Evolutionary conservation across 1,140 invertebrate genomes (phyloP).

Genomic region (Anoplophora glabripennis): DNA sequence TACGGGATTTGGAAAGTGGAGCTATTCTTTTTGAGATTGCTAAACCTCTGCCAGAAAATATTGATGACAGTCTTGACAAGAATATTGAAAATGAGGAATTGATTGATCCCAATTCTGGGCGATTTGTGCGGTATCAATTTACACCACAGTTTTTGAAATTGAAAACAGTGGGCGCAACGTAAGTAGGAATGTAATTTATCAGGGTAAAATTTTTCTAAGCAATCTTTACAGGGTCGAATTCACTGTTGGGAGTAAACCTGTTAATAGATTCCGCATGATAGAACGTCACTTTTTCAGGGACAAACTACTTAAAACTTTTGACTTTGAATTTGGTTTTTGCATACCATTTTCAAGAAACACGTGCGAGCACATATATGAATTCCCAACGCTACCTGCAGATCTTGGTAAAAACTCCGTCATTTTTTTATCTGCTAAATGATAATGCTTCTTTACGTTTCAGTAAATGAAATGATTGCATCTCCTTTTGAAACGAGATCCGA

Average conservation of each 20-base stretch:
- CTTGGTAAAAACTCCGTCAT: constrained; percentile 63
- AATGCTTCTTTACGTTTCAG: constrained; percentile 57
- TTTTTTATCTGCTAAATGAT: not conserved
- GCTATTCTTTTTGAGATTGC: constrained; percentile 95
- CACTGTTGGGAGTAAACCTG: constrained; percentile 85
- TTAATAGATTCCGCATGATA: constrained; percentile 98
- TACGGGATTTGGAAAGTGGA: constrained; percentile 91
- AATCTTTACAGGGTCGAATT: constrained; percentile 86
- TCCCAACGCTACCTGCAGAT: constrained; percentile 82
- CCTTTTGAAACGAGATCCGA: constrained; percentile 97
- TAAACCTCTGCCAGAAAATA: constrained; percentile 69
- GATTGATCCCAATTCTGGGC: constrained; percentile 83
- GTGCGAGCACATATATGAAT: constrained; percentile 99
- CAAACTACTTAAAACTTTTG: constrained; percentile 94
- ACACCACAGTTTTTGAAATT: constrained; percentile 94
- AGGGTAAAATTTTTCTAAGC: not conserved
- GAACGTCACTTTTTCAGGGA: constrained; percentile 96
- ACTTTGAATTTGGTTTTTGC: constrained; percentile 99
- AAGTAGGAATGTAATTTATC: constrained; percentile 49
- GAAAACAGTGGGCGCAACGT: constrained; percentile 95
- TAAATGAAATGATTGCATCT: constrained; percentile 92
- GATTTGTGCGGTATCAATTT: constrained; percentile 97
- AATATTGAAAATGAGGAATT: constrained; percentile 61
- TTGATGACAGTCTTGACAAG: constrained; percentile 64
- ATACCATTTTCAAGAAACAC: constrained; percentile 97